Evolutionary conservation across 2,797 vertebrate species (phyloP).

Genomic region (Falco novaeseelandiae): DNA sequence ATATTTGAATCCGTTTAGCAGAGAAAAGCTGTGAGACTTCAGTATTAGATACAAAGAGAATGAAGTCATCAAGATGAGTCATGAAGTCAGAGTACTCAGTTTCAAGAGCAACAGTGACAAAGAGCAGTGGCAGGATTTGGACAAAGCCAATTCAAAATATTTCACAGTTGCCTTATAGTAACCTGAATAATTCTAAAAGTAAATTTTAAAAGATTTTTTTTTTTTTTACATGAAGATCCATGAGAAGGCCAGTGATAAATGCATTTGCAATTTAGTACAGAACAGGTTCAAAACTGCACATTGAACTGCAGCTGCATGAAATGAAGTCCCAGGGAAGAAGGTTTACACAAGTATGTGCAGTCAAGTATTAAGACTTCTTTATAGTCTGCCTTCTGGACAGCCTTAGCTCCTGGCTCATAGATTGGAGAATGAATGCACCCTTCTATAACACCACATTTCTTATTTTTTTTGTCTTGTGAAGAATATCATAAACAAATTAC

Average conservation of each 20-base stretch:
- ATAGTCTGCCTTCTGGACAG: background rate
- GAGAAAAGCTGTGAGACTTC: background rate
- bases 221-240: background rate
- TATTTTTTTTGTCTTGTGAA: background rate
- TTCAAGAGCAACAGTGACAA: background rate
- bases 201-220: too few relatives aligned
- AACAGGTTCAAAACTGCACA: background rate
- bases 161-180: background rate
- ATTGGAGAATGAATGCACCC: background rate
- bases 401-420: background rate
- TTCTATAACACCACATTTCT: background rate
- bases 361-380: background rate
- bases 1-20: background rate
- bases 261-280: background rate
- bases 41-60: background rate
- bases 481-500: background rate
- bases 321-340: background rate
- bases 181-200: background rate
- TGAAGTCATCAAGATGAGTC: background rate
- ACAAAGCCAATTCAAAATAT: background rate
- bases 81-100: background rate
- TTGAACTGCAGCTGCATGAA: background rate
- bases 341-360: background rate
- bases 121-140: background rate
- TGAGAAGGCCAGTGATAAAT: background rate